Conservation (phyloP, 2,797 vertebrate genomes). For the Squalus acanthias region DNA sequence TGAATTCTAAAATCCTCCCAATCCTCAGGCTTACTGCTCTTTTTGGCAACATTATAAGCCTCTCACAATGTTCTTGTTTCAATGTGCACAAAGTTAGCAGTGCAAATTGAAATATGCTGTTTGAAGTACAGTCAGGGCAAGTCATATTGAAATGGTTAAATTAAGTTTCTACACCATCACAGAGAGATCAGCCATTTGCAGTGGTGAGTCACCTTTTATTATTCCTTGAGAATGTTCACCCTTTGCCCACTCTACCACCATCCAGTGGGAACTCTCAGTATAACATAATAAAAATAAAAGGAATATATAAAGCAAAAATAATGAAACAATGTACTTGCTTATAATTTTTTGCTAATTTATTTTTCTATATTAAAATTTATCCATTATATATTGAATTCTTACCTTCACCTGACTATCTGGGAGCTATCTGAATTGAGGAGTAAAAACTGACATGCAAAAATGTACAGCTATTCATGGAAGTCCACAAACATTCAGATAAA, state of each 20-base stretch:
- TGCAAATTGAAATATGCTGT: not conserved
- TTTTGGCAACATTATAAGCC: too few species aligned
- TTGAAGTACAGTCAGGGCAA: not conserved
- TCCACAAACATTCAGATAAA: not conserved
- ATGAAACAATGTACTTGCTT: not conserved
- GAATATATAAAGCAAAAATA: not conserved
- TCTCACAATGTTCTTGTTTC: not conserved
- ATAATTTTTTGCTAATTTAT: not conserved
- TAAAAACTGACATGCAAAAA: not conserved
- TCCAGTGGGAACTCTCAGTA: not conserved
- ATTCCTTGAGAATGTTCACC: not conserved
- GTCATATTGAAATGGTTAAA: not conserved
- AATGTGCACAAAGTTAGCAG: not conserved
- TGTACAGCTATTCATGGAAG: not conserved
- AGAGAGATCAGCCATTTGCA: not conserved
- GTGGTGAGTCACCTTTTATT: not conserved
- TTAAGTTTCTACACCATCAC: not conserved
- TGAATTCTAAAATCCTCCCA: too few species aligned
- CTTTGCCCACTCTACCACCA: not conserved
- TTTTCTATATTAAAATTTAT: not conserved
- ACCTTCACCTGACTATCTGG: not conserved
- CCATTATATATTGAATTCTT: not conserved
- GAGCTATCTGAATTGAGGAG: not conserved
- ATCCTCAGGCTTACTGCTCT: too few species aligned
- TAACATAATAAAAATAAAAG: not conserved